phyloP scores from a whole-genome alignment of 2,113 vertebrate species.

The Uropsilus gracilis region DNA sequence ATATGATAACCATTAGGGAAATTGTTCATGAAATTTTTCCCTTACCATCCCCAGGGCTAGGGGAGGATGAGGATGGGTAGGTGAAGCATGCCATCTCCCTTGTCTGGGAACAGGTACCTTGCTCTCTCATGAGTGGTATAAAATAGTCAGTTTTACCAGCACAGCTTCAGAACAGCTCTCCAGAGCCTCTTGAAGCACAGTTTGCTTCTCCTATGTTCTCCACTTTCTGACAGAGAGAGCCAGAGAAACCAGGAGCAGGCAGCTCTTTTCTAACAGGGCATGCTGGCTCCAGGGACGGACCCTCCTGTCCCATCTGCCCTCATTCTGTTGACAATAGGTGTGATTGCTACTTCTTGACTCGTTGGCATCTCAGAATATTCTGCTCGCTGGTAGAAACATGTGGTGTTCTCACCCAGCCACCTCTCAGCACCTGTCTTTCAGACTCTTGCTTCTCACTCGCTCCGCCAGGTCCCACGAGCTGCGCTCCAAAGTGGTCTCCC shows the following conservation, averaged over 20 bases:
- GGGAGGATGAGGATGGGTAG: not conserved
- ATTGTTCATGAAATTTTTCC: not conserved
- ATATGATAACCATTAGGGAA: not conserved
- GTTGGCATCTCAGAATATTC: not conserved
- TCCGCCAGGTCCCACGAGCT: constrained; percentile 94
- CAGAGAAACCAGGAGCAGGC: not conserved
- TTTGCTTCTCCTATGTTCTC: not conserved
- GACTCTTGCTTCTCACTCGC: not conserved
- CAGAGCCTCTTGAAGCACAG: not conserved
- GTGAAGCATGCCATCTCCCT: not conserved
- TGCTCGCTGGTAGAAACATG: not conserved
- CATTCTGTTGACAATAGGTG: not conserved
- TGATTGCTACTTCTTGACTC: not conserved
- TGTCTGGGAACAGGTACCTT: not conserved
- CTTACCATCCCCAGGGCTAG: not conserved
- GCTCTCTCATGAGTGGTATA: not conserved
- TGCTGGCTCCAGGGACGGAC: not conserved
- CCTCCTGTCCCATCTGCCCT: not conserved
- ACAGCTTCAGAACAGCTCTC: not conserved
- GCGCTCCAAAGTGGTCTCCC: constrained; percentile 96
- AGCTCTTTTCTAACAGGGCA: not conserved
- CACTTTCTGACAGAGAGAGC: not conserved
- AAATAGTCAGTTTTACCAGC: not conserved
- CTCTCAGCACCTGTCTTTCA: too few relatives aligned
- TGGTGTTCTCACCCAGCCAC: not conserved